Conservation (phyloP, 64 coral and sea anemone species). For the Stylophora pistillata region DNA sequence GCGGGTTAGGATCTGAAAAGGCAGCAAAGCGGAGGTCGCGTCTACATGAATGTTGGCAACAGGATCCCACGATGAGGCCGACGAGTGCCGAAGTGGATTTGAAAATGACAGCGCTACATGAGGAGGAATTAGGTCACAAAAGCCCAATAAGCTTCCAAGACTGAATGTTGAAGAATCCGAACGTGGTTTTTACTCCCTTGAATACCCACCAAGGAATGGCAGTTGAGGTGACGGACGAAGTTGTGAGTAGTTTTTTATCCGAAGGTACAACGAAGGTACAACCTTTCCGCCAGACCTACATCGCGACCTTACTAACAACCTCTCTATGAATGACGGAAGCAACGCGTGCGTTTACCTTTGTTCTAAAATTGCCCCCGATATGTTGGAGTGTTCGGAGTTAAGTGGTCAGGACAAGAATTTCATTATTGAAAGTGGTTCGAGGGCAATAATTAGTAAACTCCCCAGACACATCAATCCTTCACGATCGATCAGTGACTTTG, state of each 20-base stretch:
- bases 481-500: neutral
- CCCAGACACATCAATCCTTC: conserved; percentile 44
- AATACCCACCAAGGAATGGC: conserved; percentile 55
- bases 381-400: neutral
- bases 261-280: too few relatives aligned
- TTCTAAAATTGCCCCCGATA: conserved; percentile 38
- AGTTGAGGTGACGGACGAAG: conserved; percentile 37
- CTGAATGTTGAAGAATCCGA: neutral
- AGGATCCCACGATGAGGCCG: conserved; percentile 22
- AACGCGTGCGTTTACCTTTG: conserved; percentile 52
- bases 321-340: conserved; percentile 29
- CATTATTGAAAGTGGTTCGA: neutral
- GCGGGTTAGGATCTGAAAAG: neutral
- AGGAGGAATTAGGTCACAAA: neutral
- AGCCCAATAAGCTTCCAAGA: neutral
- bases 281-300: neutral
- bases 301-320: neutral
- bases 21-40: conserved; percentile 1
- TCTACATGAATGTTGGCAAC: conserved; percentile 16
- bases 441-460: conserved; percentile 11
- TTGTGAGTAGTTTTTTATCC: conserved; percentile 6
- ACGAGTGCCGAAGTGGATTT: neutral
- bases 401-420: neutral
- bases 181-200: neutral
- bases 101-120: neutral